Base-by-base conservation (phyloP, 2,797 vertebrate genomes). In the Scolopax rusticola region DNA sequence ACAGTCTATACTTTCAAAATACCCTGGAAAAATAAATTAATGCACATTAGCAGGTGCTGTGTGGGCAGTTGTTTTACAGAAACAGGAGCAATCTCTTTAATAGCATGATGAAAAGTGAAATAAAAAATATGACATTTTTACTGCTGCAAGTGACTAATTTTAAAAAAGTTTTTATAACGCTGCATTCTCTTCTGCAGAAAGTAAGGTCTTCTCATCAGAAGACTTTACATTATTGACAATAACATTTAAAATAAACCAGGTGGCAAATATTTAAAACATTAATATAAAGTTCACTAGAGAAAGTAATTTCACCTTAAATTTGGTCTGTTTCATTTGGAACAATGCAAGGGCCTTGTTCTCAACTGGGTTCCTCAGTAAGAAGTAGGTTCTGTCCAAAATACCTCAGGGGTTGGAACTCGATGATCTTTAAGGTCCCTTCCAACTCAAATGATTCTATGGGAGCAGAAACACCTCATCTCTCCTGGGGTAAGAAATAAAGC, bases 11-110 rank as follows among this genome's bases (percentile, higher is more conserved):
- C 87, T 96, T 96, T 84, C 33, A 84, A 96, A 94, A 93, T 78
- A 75, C 23, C 51, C 87, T 71, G 61, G 57, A 57, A 95, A 94
- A 96, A 92, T 77, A 84, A 95, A 78, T 92, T 30, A 76, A 33
- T 54, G 68, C 21, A 17, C 91, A 94, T 27, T 84, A 79, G 59
- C 96, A 97, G 94, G 57, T 93, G 88, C 81, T 97, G 95, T 24
- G 96, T 97, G 91, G 96, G 97, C 63, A 94, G 93, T 54, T 87
- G 92, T 73, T 94, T 93, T 96, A 94, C 68, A 90, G 91, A 81
- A 96, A 94, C 90, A 96, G 59, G 25, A 69, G 61, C 19, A 23
- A 47, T 84, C 77, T 82, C 84, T 96, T 78, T 78, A 90, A 40
- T 74, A 71, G 90, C 57, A 30, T 13, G 82, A 64, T 47, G 56